Conservation (phyloP, 2,113 vertebrate species). For the Ictalurus furcatus region DNA sequence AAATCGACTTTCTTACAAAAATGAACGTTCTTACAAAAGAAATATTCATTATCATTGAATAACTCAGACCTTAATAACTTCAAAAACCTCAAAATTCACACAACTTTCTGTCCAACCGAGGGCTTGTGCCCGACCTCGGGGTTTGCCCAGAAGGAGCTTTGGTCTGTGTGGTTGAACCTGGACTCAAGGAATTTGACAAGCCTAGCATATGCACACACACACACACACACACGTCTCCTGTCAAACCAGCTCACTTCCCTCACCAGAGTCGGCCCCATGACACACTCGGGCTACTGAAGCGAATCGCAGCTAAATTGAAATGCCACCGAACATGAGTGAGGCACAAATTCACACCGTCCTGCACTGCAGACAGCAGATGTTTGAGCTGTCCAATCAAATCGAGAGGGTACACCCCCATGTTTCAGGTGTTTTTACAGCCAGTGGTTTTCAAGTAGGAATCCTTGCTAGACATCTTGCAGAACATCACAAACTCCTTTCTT, state of each 20-base stretch:
- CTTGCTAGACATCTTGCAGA: too few species aligned
- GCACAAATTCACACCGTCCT: slow-evolving; percentile 29
- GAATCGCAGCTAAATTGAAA: slow-evolving; percentile 43
- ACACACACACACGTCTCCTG: slow-evolving; percentile 29
- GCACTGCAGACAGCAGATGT: not conserved
- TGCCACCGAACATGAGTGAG: slow-evolving; percentile 33
- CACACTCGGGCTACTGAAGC: slow-evolving; percentile 41
- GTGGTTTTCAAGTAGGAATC: too few species aligned
- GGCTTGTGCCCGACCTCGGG: not conserved
- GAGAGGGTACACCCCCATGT: too few species aligned
- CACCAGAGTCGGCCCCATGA: slow-evolving; percentile 20
- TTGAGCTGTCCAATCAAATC: too few species aligned
- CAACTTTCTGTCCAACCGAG: not conserved
- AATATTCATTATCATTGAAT: not conserved
- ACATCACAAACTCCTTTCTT: too few species aligned
- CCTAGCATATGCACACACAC: not conserved
- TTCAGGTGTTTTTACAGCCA: too few species aligned
- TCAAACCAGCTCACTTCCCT: slow-evolving; percentile 36
- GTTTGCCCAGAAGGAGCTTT: not conserved
- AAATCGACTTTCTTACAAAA: not conserved
- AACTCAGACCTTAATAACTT: not conserved
- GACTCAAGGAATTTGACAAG: not conserved
- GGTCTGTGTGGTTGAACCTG: not conserved
- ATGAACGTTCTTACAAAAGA: not conserved
- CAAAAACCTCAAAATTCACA: not conserved